These are phyloP conservation scores for Oreocharis arfaki DNA, from an alignment of 2,113 vertebrate genomes.

Conservation along the genomic window DNA sequence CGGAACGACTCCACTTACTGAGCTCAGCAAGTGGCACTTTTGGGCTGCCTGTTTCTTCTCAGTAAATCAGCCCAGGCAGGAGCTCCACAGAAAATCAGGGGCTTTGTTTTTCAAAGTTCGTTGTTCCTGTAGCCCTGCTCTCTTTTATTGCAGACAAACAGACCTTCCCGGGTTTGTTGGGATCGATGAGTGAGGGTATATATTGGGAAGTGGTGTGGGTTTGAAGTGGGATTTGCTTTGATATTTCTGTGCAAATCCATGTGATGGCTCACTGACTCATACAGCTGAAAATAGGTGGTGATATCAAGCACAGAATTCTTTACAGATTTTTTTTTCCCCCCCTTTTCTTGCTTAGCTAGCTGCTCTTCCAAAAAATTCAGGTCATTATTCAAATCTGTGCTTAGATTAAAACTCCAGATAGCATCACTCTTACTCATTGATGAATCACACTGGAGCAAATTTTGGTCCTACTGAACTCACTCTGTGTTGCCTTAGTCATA, in stretches of 20 bases:
- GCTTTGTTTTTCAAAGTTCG: not conserved
- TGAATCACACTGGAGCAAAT: constrained; percentile 51
- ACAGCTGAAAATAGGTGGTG: constrained; percentile 48
- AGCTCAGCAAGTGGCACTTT: not conserved
- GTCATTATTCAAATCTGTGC: constrained; percentile 46
- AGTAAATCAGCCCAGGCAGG: not conserved
- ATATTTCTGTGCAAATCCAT: constrained; percentile 64
- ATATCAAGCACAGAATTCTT: constrained; percentile 36
- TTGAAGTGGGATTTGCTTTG: constrained; percentile 67
- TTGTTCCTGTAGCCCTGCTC: not conserved
- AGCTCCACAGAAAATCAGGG: not conserved
- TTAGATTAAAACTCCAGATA: constrained; percentile 46
- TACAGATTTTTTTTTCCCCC: not conserved
- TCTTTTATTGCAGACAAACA: not conserved
- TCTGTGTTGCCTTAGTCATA: constrained; percentile 50
- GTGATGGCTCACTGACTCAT: constrained; percentile 60
- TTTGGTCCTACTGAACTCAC: constrained; percentile 26
- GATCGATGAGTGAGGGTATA: constrained; percentile 37
- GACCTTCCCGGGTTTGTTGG: not conserved
- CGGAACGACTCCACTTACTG: rapidly evolving
- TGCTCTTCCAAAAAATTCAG: constrained; percentile 42
- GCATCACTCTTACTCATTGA: constrained; percentile 57
- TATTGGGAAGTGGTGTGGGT: constrained; percentile 64
- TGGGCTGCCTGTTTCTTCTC: not conserved
- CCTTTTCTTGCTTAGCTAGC: constrained; percentile 50